phyloP scores from a whole-genome alignment of 53 echinoderm and acorn worm species.

The Mesocentrotus franciscanus region DNA sequence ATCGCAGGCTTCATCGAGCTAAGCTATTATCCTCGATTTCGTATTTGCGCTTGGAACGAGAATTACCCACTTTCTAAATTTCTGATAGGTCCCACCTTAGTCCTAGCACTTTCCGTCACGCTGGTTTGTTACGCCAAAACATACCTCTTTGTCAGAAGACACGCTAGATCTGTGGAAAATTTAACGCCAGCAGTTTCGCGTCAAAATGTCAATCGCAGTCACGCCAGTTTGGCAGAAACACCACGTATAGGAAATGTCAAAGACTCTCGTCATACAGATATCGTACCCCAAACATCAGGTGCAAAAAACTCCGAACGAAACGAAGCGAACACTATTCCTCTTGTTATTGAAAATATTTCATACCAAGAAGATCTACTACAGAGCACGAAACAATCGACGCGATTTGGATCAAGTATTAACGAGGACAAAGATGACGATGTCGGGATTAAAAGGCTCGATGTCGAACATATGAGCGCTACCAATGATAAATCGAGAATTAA shows the following conservation, averaged over 20 bases:
- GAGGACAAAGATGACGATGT: not conserved
- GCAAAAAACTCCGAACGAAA: not conserved
- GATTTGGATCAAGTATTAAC: not conserved
- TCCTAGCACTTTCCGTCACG: slow-evolving; percentile 31
- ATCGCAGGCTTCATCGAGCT: slow-evolving; percentile 40
- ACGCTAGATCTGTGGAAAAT: slow-evolving; percentile 44
- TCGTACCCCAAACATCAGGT: not conserved
- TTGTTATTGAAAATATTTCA: not conserved
- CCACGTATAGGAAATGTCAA: not conserved
- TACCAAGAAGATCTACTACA: not conserved
- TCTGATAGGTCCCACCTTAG: slow-evolving; percentile 12
- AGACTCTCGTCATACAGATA: too few relatives aligned
- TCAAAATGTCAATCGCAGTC: not conserved
- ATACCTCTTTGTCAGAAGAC: slow-evolving; percentile 49
- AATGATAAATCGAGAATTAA: not conserved
- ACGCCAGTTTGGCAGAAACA: slow-evolving; percentile 7
- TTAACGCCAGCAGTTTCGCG: not conserved
- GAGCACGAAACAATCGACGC: not conserved
- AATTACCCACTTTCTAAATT: slow-evolving; percentile 51
- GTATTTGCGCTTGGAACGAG: slow-evolving; percentile 60
- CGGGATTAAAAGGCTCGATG: not conserved
- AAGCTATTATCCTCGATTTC: slow-evolving; percentile 54
- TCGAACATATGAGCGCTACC: not conserved
- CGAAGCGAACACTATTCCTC: not conserved
- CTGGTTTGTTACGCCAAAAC: slow-evolving; percentile 55